Evolutionary conservation across 2,888 invertebrate species (phyloP).

Genomic region (Lasioglossum calceatum): DNA sequence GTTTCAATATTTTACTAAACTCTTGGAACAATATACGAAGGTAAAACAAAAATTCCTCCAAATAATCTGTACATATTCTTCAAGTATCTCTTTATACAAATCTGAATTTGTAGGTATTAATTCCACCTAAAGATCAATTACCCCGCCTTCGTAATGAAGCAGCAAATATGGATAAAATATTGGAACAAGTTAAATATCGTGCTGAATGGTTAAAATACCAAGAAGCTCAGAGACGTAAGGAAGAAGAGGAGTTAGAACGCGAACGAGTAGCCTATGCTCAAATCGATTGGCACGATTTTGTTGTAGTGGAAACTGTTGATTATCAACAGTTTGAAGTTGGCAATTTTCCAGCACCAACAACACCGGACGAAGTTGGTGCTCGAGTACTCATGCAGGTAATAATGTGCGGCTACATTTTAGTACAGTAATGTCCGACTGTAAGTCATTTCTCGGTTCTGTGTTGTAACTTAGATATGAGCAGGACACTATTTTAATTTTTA

Average conservation of each 20-base stretch:
- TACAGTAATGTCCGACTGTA: too few relatives aligned
- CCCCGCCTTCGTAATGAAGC: constrained; percentile 92
- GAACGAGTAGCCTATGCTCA: constrained; percentile 98
- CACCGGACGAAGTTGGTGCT: constrained; percentile 98
- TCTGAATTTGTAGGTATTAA: constrained; percentile 87
- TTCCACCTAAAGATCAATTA: constrained; percentile 97
- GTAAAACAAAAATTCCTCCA: constrained; percentile 80
- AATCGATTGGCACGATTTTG: constrained; percentile 99
- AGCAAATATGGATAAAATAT: constrained; percentile 87
- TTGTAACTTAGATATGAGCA: too few relatives aligned
- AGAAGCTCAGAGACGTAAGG: constrained; percentile 95
- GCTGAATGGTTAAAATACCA: constrained; percentile 99
- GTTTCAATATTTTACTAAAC: constrained; percentile 98
- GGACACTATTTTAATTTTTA: constrained; percentile 73
- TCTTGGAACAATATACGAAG: constrained; percentile 99
- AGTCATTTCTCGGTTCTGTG: too few relatives aligned
- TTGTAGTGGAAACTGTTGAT: constrained; percentile 99
- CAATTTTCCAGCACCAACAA: constrained; percentile 98
- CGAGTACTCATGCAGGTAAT: constrained; percentile 93
- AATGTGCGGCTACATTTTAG: neutral
- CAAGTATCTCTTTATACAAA: neutral
- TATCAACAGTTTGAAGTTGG: constrained; percentile 98
- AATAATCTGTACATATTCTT: neutral
- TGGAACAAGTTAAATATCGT: constrained; percentile 96
- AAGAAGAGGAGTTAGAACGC: constrained; percentile 97